phyloP scores from a whole-genome alignment of 2,797 vertebrate species.

The Gobio occitaniae region DNA sequence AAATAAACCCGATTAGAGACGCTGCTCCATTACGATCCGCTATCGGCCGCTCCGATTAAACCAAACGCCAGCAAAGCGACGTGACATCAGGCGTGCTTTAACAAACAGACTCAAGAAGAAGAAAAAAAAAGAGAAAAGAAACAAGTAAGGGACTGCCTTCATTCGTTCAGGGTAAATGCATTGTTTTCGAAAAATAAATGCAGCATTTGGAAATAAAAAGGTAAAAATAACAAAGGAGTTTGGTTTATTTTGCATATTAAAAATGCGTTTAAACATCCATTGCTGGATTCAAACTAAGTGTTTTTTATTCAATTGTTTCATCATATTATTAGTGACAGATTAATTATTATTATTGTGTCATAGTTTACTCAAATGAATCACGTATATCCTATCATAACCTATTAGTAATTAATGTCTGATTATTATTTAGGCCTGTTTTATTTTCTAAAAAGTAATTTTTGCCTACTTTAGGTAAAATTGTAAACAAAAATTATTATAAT shows the following conservation, averaged over 20 bases:
- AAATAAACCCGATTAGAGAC: conserved; percentile 80
- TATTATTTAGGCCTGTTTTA: background rate
- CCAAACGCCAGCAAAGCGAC: conserved; percentile 47
- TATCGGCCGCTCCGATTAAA: conserved; percentile 57
- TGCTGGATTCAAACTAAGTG: background rate
- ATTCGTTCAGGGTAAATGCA: background rate
- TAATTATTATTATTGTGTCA: background rate
- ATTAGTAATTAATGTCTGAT: background rate
- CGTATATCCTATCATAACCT: background rate
- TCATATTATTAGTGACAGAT: background rate
- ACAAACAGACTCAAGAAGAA: conserved; percentile 9
- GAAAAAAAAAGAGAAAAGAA: too few relatives aligned
- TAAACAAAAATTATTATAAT: too few relatives aligned
- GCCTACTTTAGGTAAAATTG: background rate
- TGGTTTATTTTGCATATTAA: background rate
- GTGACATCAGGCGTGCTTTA: conserved; percentile 45
- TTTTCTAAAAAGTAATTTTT: background rate
- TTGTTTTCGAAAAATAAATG: background rate
- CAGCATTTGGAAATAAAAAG: background rate
- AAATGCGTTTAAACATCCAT: background rate
- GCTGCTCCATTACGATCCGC: conserved; percentile 62
- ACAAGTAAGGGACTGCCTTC: background rate
- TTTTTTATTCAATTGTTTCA: background rate
- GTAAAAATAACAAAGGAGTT: background rate
- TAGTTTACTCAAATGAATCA: background rate